phyloP scores from a whole-genome alignment of 2,113 vertebrate genomes.

The Ctenomys sociabilis region DNA sequence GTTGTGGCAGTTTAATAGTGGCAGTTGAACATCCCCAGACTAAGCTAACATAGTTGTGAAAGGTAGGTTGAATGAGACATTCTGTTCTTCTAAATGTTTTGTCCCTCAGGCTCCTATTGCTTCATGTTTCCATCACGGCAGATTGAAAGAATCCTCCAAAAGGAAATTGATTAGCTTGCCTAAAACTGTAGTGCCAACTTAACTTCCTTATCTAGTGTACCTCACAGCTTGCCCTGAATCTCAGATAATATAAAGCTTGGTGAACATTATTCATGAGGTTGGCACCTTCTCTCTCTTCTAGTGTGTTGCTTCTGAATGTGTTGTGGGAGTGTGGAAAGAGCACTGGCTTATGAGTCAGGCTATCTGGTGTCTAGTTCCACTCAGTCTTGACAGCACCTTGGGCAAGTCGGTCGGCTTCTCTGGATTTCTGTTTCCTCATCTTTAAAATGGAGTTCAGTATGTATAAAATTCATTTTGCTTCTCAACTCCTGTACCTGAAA shows the following conservation, averaged over 20 bases:
- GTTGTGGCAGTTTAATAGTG: neutral
- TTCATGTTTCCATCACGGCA: slow-evolving; percentile 6
- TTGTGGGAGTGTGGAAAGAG: neutral
- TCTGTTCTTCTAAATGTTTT: slow-evolving; percentile 74
- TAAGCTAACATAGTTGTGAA: neutral
- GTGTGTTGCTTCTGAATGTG: slow-evolving; percentile 35
- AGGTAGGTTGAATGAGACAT: slow-evolving; percentile 16
- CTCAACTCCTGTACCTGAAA: too few relatives aligned
- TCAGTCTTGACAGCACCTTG: neutral
- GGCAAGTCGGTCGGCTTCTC: slow-evolving; percentile 5
- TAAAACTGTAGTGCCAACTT: neutral
- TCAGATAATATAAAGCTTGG: neutral
- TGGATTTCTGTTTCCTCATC: slow-evolving; percentile 38
- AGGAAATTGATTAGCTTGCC: slow-evolving; percentile 50
- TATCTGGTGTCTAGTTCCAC: neutral
- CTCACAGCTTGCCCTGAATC: slow-evolving; percentile 22
- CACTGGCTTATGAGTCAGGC: slow-evolving; percentile 26
- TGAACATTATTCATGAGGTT: neutral
- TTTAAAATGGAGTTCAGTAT: slow-evolving; percentile 37
- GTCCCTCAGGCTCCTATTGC: slow-evolving; percentile 64
- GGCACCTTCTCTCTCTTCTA: slow-evolving; percentile 57
- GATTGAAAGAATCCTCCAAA: slow-evolving; percentile 28
- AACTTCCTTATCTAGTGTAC: neutral
- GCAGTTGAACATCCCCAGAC: neutral
- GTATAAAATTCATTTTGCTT: neutral